Evolutionary conservation across 1,140 invertebrate species (phyloP), one percentile per base, ranked within the genome.

Genomic region (Rhagoletis zephyria): DNA sequence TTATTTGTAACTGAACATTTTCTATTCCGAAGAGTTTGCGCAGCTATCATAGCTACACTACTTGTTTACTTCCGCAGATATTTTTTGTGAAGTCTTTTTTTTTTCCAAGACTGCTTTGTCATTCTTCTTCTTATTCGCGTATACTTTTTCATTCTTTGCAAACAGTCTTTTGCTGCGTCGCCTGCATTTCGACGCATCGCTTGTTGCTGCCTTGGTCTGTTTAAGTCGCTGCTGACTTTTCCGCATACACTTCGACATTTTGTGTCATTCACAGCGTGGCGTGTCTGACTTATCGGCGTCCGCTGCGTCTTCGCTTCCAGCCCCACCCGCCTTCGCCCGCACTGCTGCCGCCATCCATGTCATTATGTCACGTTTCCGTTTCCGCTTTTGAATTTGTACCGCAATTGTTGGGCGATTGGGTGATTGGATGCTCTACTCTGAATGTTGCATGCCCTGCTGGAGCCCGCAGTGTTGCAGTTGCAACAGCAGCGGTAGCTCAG

Each of bases 321-420:
- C 4, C 61, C 61, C 16, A 63, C 61, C n/a, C 67, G 16, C 5
- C 67, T 74, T 5, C 67, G 4, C 67, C 42, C 16, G 42, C 67
- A 9, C 40, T 19, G 9, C 48, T 77, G 45, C 48, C 4, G 48
- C 74, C 63, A 56, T 65, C 16, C 30, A 16, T 48, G 81, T 87
- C 87, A 87, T 87, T 87, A 87, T 67, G 61, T 77, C 63, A 85
- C 63, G 81, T 85, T 87, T 87, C 87, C 87, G 87, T 87, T 87
- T 87, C 87, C 87, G 77, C 67, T 87, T 70, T 51, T 56, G 85
- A 87, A 67, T 87, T 81, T 81, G 74, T 81, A 81, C 74, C 85
- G 63, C 85, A 70, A 56, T 87, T 64, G 85, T 67, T 56, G 85
- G 45, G 64, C 63, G 45, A 56, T 14, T 10, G 85, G 64, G n/a